phyloP scores from a whole-genome alignment of 2,888 invertebrate species.

The Hartigia nigra region DNA sequence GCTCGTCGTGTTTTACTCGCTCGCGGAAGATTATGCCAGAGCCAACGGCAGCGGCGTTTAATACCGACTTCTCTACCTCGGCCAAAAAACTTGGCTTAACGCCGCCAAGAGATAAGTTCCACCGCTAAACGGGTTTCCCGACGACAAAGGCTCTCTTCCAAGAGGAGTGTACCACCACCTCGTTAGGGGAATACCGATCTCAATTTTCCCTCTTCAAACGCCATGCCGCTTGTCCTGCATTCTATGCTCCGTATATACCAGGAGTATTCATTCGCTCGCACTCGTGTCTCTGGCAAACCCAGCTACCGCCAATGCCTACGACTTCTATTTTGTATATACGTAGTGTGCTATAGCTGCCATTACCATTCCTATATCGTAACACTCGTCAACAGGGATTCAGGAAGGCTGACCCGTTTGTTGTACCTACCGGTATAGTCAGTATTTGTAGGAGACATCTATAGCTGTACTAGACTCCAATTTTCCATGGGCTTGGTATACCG shows the following conservation, averaged over 20 bases:
- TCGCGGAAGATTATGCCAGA: conserved; percentile 1
- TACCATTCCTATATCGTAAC: background rate
- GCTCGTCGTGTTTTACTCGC: conserved; percentile 8
- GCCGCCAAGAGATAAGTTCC: conserved; percentile 7
- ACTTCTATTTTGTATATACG: background rate
- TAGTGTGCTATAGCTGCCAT: background rate
- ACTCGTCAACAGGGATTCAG: background rate
- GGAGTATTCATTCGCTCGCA: background rate
- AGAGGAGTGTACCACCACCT: background rate
- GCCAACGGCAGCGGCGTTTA: conserved; percentile 6
- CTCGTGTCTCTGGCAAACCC: background rate
- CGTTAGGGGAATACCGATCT: background rate
- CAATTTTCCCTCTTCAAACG: background rate
- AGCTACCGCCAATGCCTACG: background rate
- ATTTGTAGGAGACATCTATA: background rate
- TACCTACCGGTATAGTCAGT: background rate
- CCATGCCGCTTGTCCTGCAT: background rate
- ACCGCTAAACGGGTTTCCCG: conserved; percentile 5
- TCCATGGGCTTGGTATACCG: background rate
- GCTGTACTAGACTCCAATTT: background rate
- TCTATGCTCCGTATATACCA: background rate
- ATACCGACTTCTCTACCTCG: conserved; percentile 2
- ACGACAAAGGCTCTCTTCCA: background rate
- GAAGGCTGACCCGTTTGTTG: background rate
- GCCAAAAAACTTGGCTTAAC: conserved; percentile 11